These are phyloP conservation scores for Callospermophilus lateralis DNA, from an alignment of 2,113 vertebrate species.

Conservation along the genomic window DNA sequence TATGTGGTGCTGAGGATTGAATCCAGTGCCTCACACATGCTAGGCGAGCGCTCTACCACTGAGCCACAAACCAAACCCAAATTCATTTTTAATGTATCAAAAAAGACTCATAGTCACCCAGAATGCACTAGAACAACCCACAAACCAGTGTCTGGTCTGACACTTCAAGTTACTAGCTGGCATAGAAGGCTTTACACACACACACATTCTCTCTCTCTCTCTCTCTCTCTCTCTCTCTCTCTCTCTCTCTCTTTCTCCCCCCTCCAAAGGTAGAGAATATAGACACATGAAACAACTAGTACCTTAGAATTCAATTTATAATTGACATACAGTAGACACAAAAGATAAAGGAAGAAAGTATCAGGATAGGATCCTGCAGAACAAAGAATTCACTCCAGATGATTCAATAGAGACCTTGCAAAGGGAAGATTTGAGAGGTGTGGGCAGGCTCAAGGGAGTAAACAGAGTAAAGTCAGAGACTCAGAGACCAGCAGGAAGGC, in stretches of 20 bases:
- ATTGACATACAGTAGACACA: background rate
- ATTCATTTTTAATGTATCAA: no score
- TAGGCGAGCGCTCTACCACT: no score
- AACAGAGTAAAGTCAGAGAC: no score
- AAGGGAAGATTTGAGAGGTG: background rate
- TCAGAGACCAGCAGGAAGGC: background rate
- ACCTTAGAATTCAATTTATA: background rate
- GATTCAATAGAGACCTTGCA: background rate
- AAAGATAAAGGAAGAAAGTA: background rate
- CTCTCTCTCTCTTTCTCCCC: accelerated
- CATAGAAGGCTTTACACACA: background rate
- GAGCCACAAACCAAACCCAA: no score
- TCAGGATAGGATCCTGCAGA: background rate
- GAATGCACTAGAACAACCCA: background rate
- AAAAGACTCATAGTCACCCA: background rate
- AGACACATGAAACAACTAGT: background rate
- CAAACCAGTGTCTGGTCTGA: background rate
- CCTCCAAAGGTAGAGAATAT: background rate
- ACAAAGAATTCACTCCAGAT: background rate
- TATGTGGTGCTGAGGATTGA: no score
- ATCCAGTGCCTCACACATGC: no score
- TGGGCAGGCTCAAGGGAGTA: background rate
- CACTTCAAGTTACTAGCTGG: no score
- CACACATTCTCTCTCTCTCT: no score
- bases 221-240: no score